Conservation (phyloP, 2,113 vertebrate species). For the Rynchops niger region DNA sequence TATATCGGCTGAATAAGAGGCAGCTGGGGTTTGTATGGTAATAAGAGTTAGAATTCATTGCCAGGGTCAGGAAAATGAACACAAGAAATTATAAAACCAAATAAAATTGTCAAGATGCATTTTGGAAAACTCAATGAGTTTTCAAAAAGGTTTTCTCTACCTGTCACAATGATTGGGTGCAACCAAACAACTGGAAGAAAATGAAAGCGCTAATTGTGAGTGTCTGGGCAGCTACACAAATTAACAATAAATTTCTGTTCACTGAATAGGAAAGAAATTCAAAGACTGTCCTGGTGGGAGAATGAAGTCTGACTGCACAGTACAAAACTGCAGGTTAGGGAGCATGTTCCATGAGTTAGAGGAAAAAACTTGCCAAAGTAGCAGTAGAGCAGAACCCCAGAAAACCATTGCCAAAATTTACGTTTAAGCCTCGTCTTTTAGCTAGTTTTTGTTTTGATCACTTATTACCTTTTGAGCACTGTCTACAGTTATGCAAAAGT, state of each 20-base stretch:
- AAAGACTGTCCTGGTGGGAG: background rate
- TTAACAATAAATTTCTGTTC: background rate
- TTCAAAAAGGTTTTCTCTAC: background rate
- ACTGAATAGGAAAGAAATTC: background rate
- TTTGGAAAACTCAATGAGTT: conserved; percentile 10
- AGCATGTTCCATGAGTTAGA: background rate
- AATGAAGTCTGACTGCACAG: background rate
- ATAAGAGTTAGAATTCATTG: background rate
- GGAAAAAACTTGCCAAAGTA: background rate
- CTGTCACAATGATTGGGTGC: background rate
- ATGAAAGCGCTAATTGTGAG: background rate
- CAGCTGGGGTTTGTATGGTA: background rate
- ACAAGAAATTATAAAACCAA: conserved; percentile 25
- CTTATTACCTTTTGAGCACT: background rate
- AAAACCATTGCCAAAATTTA: background rate
- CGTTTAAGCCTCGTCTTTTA: background rate
- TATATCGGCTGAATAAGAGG: background rate
- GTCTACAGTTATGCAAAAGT: background rate
- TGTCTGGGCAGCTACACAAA: background rate
- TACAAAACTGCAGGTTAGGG: background rate
- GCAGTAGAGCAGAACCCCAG: background rate
- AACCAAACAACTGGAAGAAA: conserved; percentile 6
- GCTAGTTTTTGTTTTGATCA: background rate
- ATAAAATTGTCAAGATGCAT: conserved; percentile 38
- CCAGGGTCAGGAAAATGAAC: background rate